Evolutionary conservation across 2,797 vertebrate species (phyloP).

Genomic region (Danio jaintianensis): DNA sequence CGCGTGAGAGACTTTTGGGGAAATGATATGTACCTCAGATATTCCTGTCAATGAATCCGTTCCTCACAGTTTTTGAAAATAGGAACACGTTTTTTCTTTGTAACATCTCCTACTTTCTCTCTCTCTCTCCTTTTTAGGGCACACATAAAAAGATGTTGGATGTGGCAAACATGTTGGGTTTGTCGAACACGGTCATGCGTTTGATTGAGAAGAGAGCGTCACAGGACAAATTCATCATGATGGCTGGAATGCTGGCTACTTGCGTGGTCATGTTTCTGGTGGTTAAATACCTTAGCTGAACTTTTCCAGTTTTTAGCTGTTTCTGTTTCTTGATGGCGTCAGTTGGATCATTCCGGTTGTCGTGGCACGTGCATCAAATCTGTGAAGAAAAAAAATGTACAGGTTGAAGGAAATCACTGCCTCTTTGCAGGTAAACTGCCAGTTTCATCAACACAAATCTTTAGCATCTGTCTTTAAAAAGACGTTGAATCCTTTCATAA

Average conservation of each 20-base stretch:
- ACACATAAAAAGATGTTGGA: constrained; percentile 98
- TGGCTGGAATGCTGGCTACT: constrained; percentile 93
- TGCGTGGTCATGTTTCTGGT: constrained; percentile 93
- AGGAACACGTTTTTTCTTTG: neutral
- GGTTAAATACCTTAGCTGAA: constrained; percentile 93
- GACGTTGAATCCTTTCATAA: neutral
- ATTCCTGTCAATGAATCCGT: neutral
- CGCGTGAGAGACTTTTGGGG: constrained; percentile 73
- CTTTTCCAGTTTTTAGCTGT: neutral
- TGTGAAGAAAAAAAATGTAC: neutral
- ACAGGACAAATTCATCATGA: constrained; percentile 97
- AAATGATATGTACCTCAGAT: constrained; percentile 15
- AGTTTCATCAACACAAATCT: neutral
- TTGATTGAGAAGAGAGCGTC: constrained; percentile 94
- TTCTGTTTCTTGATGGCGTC: constrained; percentile 7
- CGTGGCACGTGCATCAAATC: constrained; percentile 1
- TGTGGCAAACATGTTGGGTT: constrained; percentile 94
- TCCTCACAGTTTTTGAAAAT: neutral
- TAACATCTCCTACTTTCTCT: constrained; percentile 25
- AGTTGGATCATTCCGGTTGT: neutral
- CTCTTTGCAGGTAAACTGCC: constrained; percentile 4
- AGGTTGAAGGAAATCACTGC: constrained; percentile 27
- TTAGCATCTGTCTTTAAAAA: neutral
- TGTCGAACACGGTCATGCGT: constrained; percentile 98
- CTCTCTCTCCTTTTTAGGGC: constrained; percentile 76